These are phyloP conservation scores for Synanceia verrucosa DNA, from an alignment of 2,797 vertebrate genomes.

Conservation along the genomic window DNA sequence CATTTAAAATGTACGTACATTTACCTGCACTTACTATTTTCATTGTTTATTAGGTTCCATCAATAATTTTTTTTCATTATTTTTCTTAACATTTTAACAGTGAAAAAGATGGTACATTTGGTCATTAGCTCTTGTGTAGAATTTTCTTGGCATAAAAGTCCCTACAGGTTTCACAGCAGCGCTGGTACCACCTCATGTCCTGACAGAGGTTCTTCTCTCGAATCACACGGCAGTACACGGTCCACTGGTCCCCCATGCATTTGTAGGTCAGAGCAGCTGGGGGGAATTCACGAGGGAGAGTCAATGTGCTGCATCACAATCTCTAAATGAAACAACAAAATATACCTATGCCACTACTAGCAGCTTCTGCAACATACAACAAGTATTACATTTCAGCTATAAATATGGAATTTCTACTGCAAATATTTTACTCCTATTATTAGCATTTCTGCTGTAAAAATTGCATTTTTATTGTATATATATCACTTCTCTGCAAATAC, in stretches of 20 bases:
- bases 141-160: conserved; percentile 96
- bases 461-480: too few relatives aligned
- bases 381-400: too few relatives aligned
- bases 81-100: conserved; percentile 26
- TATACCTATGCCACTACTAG: background rate
- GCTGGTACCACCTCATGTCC: conserved; percentile 98
- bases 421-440: too few relatives aligned
- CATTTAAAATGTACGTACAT: conserved; percentile 65
- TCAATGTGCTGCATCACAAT: background rate
- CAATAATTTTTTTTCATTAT: conserved; percentile 26
- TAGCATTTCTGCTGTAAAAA: too few relatives aligned
- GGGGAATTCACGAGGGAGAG: conserved; percentile 2
- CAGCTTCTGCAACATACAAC: too few relatives aligned
- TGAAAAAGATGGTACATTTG: conserved; percentile 33
- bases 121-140: conserved; percentile 85
- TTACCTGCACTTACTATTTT: conserved; percentile 36
- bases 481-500: too few relatives aligned
- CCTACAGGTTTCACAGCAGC: conserved; percentile 96
- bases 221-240: conserved; percentile 94
- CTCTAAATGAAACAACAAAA: background rate
- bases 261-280: conserved; percentile 96
- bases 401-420: too few relatives aligned
- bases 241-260: conserved; percentile 95
- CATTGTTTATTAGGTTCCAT: conserved; percentile 50
- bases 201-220: conserved; percentile 95